Base-by-base conservation (phyloP, 2,113 vertebrate species). In the Pithys albifrons region DNA sequence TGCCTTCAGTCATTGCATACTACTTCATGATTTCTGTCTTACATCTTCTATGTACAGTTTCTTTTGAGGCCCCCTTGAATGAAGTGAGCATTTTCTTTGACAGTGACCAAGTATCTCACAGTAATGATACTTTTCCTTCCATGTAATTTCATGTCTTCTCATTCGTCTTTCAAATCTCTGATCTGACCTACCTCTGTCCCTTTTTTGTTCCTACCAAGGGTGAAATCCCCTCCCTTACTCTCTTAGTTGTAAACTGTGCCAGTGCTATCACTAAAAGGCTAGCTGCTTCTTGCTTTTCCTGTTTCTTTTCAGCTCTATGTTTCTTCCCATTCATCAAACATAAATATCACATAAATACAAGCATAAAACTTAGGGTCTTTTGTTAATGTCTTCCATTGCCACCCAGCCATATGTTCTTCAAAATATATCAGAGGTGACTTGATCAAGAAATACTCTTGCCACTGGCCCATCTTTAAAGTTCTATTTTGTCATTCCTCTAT, bases 401-500 rank as follows among this genome's bases (percentile, higher is more conserved):
- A 82, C 16, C 11, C 52, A 57, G 46, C 2, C n/a, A 28, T 33
- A 43, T 7, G 8, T 51, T 66, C 35, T 66, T 61, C 37, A 33
- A 64, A 85, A 41, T 85, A 1, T 61, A 22, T 39, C 24, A 61
- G 16, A 19, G 12, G 16, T 3, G 3, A 31, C 31, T 64, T 77
- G 14, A 65, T 55, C 28, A 88, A 59, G 9, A 82, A 65, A 74
- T 31, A 55, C 25, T 46, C 70, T 77, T 64, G 39, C 24, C 9
- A 1, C 27, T 81, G 72, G 64, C 14, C 69, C n/a, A 27, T 54
- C 41, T 43, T 37, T 77, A 12, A 92, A 84, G 31, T 73, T 76
- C 43, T 54, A 12, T 3, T 0, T 0, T 2, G 8, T 64, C 37
- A 22, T 67, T 67, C 37, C 43, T 67, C 37, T 48, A 1, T 31